These are phyloP conservation scores for Drepanosiphum platanoidis DNA, from an alignment of 2,888 invertebrate species.

Conservation along the genomic window DNA sequence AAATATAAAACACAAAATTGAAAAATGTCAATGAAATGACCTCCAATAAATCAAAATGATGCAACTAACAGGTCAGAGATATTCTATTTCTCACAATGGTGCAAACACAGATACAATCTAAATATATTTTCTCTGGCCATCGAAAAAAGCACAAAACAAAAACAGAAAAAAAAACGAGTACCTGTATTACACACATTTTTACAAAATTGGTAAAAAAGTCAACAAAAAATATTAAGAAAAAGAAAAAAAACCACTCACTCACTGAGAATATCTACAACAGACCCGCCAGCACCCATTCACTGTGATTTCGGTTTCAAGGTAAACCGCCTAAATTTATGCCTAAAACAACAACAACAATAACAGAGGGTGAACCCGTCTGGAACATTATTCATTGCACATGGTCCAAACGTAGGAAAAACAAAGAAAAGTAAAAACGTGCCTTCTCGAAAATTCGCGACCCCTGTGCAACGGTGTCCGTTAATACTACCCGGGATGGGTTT, in stretches of 20 bases:
- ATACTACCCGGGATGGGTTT: too few species aligned
- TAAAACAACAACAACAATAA: not conserved
- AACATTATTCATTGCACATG: too few species aligned
- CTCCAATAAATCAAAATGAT: not conserved
- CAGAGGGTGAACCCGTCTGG: not conserved
- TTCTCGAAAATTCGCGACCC: too few species aligned
- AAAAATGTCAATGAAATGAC: slow-evolving; percentile 10
- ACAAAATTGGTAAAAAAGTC: too few species aligned
- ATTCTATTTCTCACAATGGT: not conserved
- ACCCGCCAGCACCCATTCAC: too few species aligned
- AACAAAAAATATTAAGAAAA: too few species aligned
- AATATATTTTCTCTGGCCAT: not conserved
- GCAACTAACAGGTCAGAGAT: not conserved
- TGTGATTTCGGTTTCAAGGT: not conserved
- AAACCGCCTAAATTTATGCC: not conserved
- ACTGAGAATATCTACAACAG: too few species aligned
- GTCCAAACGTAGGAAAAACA: too few species aligned
- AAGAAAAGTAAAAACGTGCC: too few species aligned
- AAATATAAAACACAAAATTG: not conserved
- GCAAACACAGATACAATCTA: too few species aligned
- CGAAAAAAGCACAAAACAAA: not conserved
- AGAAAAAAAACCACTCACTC: too few species aligned
- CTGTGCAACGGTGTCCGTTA: not conserved
- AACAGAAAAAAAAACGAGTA: not conserved
- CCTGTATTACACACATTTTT: too few species aligned